Conservation (phyloP, 2,797 vertebrate genomes). For the Trematomus bernacchii region DNA sequence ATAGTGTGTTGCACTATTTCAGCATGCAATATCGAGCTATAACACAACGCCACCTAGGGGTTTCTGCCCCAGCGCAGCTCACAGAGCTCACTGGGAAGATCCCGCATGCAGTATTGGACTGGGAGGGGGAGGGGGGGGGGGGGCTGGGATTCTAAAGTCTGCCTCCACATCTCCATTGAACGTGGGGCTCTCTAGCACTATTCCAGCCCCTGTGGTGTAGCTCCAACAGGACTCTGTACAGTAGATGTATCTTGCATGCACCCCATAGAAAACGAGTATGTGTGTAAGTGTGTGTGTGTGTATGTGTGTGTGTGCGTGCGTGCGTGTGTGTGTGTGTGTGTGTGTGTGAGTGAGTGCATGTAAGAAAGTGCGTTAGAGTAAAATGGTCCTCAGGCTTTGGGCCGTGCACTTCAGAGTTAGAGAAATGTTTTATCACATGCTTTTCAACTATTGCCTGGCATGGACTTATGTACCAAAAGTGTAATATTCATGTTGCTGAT, state of each 20-base stretch:
- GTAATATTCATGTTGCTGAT: slow-evolving; percentile 35
- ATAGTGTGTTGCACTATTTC: slow-evolving; percentile 84
- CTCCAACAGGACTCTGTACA: slow-evolving; percentile 77
- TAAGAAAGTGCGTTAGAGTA: slow-evolving; percentile 34
- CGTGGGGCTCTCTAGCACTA: slow-evolving; percentile 55
- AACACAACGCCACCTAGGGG: slow-evolving; percentile 83
- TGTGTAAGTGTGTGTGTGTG: slow-evolving; percentile 36
- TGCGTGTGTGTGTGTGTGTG: slow-evolving; percentile 22
- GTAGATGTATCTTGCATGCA: slow-evolving; percentile 77
- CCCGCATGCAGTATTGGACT: slow-evolving; percentile 85
- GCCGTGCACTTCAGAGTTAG: slow-evolving; percentile 49
- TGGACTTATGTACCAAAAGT: slow-evolving; percentile 46
- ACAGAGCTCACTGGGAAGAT: slow-evolving; percentile 73
- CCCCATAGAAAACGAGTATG: slow-evolving; percentile 69
- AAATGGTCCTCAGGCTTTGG: slow-evolving; percentile 33
- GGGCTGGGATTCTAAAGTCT: slow-evolving; percentile 65
- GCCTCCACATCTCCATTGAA: slow-evolving; percentile 57
- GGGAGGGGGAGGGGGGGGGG: slow-evolving; percentile 41
- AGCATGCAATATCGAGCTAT: slow-evolving; percentile 89
- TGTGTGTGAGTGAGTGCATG: slow-evolving; percentile 1
- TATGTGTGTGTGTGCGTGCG: slow-evolving; percentile 35
- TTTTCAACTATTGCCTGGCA: slow-evolving; percentile 51
- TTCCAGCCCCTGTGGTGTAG: slow-evolving; percentile 63
- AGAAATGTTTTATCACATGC: slow-evolving; percentile 64
- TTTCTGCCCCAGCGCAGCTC: slow-evolving; percentile 73